These are phyloP conservation scores for Muntiacus reevesi DNA, from an alignment of 2,113 vertebrate genomes.

Conservation along the genomic window DNA sequence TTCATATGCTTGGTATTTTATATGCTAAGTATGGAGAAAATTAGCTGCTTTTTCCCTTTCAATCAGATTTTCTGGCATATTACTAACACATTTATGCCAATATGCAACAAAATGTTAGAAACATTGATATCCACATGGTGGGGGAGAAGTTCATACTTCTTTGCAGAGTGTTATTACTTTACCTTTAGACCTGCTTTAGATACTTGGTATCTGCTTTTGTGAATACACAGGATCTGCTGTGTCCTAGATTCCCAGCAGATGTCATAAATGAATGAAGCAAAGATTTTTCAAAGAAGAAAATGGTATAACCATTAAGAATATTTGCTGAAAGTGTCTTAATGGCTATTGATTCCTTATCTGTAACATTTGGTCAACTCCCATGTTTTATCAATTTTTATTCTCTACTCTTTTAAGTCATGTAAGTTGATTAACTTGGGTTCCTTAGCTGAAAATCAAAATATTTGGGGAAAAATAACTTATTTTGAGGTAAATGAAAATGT, in stretches of 20 bases:
- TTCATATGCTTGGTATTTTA: background rate
- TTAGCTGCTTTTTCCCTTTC: background rate
- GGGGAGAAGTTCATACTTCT: background rate
- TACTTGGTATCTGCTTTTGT: background rate
- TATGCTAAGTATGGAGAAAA: background rate
- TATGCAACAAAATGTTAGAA: background rate
- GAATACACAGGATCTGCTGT: background rate
- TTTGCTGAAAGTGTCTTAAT: background rate
- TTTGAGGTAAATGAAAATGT: background rate
- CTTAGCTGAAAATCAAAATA: conserved; percentile 4
- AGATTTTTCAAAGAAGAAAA: background rate
- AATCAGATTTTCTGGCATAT: background rate
- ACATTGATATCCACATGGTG: background rate
- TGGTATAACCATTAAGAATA: background rate
- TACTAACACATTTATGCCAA: background rate
- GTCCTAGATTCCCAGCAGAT: background rate
- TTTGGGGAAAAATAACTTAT: background rate
- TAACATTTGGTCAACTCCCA: background rate
- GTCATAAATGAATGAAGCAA: background rate
- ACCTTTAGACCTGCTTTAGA: background rate
- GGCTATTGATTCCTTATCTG: background rate
- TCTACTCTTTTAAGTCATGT: background rate
- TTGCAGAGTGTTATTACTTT: background rate
- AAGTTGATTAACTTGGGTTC: background rate
- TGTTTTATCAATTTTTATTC: background rate